Evolutionary conservation across 2,888 invertebrate genomes (phyloP), one percentile per base, ranked within the genome.

Genomic region (Dione vanillae): DNA sequence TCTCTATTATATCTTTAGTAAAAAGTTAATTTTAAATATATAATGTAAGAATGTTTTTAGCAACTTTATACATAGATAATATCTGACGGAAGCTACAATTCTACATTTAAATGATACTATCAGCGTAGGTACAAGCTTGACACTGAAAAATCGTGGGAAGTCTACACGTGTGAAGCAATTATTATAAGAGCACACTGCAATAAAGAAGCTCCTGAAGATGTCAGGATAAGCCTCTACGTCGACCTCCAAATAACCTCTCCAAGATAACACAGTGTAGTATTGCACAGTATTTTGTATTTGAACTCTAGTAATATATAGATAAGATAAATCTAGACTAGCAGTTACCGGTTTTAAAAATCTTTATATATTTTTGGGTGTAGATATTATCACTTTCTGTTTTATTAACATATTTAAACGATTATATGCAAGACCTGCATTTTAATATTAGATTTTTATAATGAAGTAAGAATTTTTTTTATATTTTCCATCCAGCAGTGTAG

Each of bases 121-220:
- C 68, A 64, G 27, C 49, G 19, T 45, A 45, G 27, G 27, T 27
- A 27, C 59, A 20, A 8, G 12, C 68, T 49, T 69, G 68, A 69
- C 69, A 69, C 54, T 69, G 69, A 64, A 69, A 69, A 64, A 69
- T 69, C 64, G 69, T 69, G 69, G 69, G 69, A 69, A 69, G 40
- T n/a, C 40, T 67, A 47, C 20, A 69, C 69, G 69, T 69, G 69
- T 69, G 69, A 68, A 68, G 52, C 68, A 67, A 67, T 67, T 59
- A 67, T 58, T 67, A 67, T 40, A 43, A 51, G 37, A 64, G 62
- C 54, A 64, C 35, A 40, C 27, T 20, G 40, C 62, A 54, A 62
- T 64, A 69, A 69, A 64, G 68, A 62, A 69, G 68, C 62, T 62
- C 62, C 62, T 64, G 43, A 43, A 64, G 68, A 69, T 69, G 14